Base-by-base conservation (phyloP, 2,888 invertebrate species). In the Acheta domesticus region DNA sequence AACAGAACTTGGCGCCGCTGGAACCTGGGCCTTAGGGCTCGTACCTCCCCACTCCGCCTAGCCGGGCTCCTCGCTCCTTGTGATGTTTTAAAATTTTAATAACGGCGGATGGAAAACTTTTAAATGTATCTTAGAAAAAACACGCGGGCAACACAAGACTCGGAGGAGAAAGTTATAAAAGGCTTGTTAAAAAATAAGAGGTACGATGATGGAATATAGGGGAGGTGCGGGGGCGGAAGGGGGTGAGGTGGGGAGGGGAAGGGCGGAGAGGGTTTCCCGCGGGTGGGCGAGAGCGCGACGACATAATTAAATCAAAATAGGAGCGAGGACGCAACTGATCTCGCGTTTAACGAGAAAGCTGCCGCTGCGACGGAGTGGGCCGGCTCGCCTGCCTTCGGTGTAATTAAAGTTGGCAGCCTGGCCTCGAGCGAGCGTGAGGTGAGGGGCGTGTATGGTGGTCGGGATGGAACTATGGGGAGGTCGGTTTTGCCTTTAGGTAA, bases 41-140 rank as follows among this genome's bases (percentile, higher is more conserved):
- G 16, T 16, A 19, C 62, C 62, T n/a, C 62, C 62, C 62, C n/a
- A 19, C 62, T 19, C n/a, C 62, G 14, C 62, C n/a, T 62, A 5
- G 62, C 62, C 62, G 1, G 16, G 16, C 62, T 62, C 12, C n/a
- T 62, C 62, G 16, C 16, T 62, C n/a, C 62, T 62, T 62, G 16
- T 62, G 62, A 62, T 62, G 62, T 62, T 62, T 62, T 62, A 62
- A 62, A 62, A 62, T 19, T 62, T 62, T 62, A 62, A 62, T 62
- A 62, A 62, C 62, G n/a, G 62, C 62, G 62, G 62, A 62, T 62
- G 62, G 62, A 62, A 62, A 62, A 62, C 62, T 62, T 62, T 62
- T 62, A 62, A 62, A 62, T 62, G 62, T 62, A 62, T 62, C 62
- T 62, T 62, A 62, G 62, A 62, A 62, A 62, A 62, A 62, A 62